Conservation (phyloP, 2,888 invertebrate genomes). For the Marasmarcha lunaedactyla region DNA sequence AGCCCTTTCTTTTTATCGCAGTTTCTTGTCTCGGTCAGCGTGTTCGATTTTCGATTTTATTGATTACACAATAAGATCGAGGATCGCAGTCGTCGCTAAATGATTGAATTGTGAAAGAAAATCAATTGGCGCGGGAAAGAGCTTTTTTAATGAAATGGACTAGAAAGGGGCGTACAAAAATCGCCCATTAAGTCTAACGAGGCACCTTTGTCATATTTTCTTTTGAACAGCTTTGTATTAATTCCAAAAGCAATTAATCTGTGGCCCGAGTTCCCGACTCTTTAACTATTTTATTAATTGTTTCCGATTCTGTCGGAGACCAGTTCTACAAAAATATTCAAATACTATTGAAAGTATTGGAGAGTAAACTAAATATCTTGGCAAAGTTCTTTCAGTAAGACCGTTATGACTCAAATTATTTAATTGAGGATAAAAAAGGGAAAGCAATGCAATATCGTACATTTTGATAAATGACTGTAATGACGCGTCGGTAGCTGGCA, state of each 20-base stretch:
- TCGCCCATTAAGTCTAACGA: constrained; percentile 58
- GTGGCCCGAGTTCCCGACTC: constrained; percentile 15
- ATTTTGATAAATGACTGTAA: too few relatives aligned
- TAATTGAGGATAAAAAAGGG: too few relatives aligned
- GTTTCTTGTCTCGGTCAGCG: constrained; percentile 11
- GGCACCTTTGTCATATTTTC: constrained; percentile 61
- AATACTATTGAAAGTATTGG: too few relatives aligned
- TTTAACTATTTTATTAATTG: constrained; percentile 19
- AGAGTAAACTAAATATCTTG: too few relatives aligned
- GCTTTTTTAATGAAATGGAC: constrained; percentile 60
- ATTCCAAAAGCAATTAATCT: constrained; percentile 44
- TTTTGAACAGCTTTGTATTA: constrained; percentile 37
- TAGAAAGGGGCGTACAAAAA: constrained; percentile 46
- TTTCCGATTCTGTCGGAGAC: constrained; percentile 7
- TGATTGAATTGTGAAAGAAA: constrained; percentile 41
- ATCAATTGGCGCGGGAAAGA: constrained; percentile 52
- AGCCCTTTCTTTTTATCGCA: constrained; percentile 1
- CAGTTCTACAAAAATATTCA: too few relatives aligned
- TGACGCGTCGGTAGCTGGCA: too few relatives aligned
- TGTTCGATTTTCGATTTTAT: constrained; percentile 18
- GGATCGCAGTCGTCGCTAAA: constrained; percentile 17
- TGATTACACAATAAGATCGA: constrained; percentile 18
- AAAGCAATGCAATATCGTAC: too few relatives aligned
- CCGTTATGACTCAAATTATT: too few relatives aligned
- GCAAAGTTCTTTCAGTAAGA: too few relatives aligned